Evolutionary conservation across 2,888 invertebrate genomes (phyloP).

Genomic region (Aphodius sticticus): DNA sequence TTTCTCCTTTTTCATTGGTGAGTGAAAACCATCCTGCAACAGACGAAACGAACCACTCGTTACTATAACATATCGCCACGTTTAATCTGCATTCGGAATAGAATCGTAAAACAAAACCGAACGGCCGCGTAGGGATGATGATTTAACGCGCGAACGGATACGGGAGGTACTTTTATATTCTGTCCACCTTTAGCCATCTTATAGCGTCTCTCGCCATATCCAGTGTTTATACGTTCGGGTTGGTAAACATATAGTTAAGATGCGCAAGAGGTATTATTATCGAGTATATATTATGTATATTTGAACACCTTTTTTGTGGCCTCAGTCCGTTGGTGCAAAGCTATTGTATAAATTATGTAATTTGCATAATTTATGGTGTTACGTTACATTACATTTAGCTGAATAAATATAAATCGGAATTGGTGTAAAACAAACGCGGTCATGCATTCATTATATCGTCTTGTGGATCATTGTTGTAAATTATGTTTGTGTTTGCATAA

Average conservation of each 20-base stretch:
- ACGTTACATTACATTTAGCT: too few relatives aligned
- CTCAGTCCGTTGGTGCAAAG: too few relatives aligned
- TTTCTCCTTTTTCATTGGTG: constrained; percentile 71
- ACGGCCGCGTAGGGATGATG: not conserved
- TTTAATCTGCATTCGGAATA: constrained; percentile 4
- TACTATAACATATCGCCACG: not conserved
- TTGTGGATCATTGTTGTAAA: too few relatives aligned
- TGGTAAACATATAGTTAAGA: not conserved
- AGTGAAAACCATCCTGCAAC: constrained; percentile 74
- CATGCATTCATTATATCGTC: too few relatives aligned
- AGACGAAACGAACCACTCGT: constrained; percentile 5
- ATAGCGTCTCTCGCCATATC: not conserved
- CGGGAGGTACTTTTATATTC: not conserved
- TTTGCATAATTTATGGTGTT: too few relatives aligned
- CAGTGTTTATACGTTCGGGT: not conserved
- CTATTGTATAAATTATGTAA: too few relatives aligned
- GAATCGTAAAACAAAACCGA: not conserved
- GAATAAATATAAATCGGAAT: too few relatives aligned
- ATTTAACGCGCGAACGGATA: constrained; percentile 4
- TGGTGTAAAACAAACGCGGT: too few relatives aligned
- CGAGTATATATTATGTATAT: too few relatives aligned
- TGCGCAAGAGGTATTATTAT: too few relatives aligned
- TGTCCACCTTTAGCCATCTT: not conserved
- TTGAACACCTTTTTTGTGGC: too few relatives aligned
- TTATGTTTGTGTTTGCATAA: too few relatives aligned